Evolutionary conservation across 2,113 vertebrate genomes (phyloP), one percentile per base, ranked within the genome.

Genomic region (Catharus fuscescens): DNA sequence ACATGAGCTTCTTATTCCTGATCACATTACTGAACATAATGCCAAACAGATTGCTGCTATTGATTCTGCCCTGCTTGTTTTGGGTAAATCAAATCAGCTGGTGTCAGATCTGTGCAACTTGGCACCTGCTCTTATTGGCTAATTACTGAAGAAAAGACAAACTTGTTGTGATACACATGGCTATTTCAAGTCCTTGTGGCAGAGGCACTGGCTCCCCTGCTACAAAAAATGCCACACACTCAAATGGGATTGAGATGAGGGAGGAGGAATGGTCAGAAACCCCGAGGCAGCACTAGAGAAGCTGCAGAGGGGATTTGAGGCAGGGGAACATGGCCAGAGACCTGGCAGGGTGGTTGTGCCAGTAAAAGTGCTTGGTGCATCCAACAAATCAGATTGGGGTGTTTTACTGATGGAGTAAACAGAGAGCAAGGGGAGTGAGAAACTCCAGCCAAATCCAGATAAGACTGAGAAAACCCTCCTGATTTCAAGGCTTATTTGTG

Each of bases 71-170:
- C 86, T 86, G 69, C 74, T 94, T 94, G 93, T 95, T 95, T 95
- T 96, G 93, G 91, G 84, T 92, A 96, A 96, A 96, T 90, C 81
- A 92, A 84, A 94, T 95, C 69, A 76, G 88, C 87, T 96, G 84
- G 80, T 95, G 95, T 88, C 69, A 94, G 92, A 86, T 96, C 85
- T 96, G 94, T 96, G 92, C 82, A 92, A 57, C 86, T 96, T 96
- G 96, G 94, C 92, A 97, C 73, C 78, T 86, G 52, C 36, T 71
- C 93, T 81, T 90, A 92, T 84, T 91, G 71, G 79, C 92, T 94
- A 91, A 88, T 96, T 96, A 94, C 76, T 76, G 57, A 87, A 93
- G 34, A 76, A 95, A 95, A 92, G 92, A 96, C 86, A 92, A 94
- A 74, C 86, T 80, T 97, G 91, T 83, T 61, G 87, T 1, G 5